A percentile compares a stretch with the other conserved stretches of the same genome.
Evolutionary conservation across 2,888 invertebrate genomes (phyloP).

Genomic region (Trachelus stipa): DNA sequence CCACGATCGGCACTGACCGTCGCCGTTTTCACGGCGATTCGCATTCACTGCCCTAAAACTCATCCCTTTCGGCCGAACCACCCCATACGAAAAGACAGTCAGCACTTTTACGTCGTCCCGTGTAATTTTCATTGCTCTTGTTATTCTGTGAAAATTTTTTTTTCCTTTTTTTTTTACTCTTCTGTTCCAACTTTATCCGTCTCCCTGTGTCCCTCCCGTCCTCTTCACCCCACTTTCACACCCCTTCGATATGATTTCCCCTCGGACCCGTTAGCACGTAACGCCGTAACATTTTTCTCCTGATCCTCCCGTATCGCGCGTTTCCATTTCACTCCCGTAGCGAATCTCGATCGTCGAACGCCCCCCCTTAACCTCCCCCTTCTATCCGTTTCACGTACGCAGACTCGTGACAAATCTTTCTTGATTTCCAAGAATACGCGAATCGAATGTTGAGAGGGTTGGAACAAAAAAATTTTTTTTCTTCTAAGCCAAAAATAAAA

Average conservation of each 20-base stretch:
- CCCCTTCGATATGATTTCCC: background rate
- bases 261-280: background rate
- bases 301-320: background rate
- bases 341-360: background rate
- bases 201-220: background rate
- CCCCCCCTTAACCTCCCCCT: background rate
- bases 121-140: background rate
- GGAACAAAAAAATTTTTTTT: background rate
- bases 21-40: background rate
- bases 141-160: background rate
- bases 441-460: background rate
- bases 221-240: background rate
- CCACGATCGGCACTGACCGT: background rate
- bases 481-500: background rate
- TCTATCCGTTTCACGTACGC: background rate
- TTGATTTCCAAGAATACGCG: background rate
- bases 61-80: background rate
- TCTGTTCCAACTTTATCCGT: background rate
- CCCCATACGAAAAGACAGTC: background rate
- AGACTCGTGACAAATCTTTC: background rate
- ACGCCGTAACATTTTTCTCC: background rate
- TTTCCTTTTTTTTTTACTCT: no score
- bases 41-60: background rate
- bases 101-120: background rate
- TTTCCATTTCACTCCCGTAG: background rate